Evolutionary conservation across 2,888 invertebrate genomes (phyloP).

Genomic region (Tetropium fuscum): DNA sequence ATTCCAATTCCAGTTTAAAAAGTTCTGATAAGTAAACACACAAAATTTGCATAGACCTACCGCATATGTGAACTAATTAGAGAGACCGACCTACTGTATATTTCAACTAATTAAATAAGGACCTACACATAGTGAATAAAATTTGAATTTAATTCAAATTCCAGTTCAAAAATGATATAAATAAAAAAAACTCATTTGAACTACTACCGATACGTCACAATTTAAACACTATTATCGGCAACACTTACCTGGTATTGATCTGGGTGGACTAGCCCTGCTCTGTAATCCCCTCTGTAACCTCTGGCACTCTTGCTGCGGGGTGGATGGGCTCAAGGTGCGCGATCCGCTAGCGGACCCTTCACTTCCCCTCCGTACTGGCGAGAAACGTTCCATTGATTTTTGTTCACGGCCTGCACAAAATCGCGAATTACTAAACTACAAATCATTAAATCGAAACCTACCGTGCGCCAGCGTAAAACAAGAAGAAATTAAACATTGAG

Average conservation of each 20-base stretch:
- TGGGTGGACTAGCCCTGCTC: constrained; percentile 65
- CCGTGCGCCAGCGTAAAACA: background rate
- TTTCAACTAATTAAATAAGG: too few species aligned
- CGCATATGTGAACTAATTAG: background rate
- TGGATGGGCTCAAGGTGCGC: constrained; percentile 71
- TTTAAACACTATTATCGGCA: too few species aligned
- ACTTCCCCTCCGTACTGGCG: constrained; percentile 90
- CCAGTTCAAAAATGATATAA: too few species aligned
- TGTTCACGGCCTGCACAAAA: constrained; percentile 69
- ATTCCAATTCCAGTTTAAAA: too few species aligned
- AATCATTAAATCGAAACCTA: background rate
- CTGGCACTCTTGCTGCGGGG: constrained; percentile 84
- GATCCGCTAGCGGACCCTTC: constrained; percentile 75
- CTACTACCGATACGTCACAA: too few species aligned
- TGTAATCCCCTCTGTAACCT: constrained; percentile 74
- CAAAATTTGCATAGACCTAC: background rate
- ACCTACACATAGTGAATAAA: too few species aligned
- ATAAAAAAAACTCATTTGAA: too few species aligned
- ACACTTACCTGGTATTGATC: constrained; percentile 72
- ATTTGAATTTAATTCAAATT: too few species aligned
- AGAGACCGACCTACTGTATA: too few species aligned
- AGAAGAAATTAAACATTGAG: too few species aligned
- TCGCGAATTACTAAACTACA: background rate
- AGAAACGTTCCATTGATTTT: constrained; percentile 79
- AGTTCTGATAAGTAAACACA: too few species aligned